A percentile compares a stretch with the other conserved stretches of the same genome.
Conservation (phyloP, 2,113 vertebrate genomes). For the Hippocampus guttulatus region DNA sequence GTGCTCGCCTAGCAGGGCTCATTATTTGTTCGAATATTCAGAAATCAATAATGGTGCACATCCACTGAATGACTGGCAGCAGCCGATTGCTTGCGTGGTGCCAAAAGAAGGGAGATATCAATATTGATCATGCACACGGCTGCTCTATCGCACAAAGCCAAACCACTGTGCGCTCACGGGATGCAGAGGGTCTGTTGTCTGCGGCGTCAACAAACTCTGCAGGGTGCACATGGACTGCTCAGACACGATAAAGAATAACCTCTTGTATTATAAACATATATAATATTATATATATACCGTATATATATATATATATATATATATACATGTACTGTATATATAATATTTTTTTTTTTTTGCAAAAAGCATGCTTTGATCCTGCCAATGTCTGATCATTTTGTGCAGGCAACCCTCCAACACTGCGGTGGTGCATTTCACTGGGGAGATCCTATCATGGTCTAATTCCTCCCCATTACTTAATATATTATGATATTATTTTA, state of each 20-base stretch:
- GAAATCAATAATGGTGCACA: conserved; percentile 61
- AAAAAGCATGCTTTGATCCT: too few species aligned
- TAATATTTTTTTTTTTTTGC: too few species aligned
- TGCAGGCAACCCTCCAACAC: too few species aligned
- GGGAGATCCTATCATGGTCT: too few species aligned
- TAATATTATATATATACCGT: too few species aligned
- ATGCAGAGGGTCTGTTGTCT: conserved; percentile 12
- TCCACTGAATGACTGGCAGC: conserved; percentile 52
- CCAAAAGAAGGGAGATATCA: conserved; percentile 52
- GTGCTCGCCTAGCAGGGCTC: conserved; percentile 27
- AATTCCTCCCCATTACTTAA: too few species aligned
- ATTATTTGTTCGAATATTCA: conserved; percentile 58
- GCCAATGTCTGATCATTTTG: too few species aligned
- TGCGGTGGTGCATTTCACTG: too few species aligned
- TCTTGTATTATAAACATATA: too few species aligned
- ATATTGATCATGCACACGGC: conserved; percentile 53
- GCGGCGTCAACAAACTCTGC: conserved; percentile 10
- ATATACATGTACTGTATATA: too few species aligned
- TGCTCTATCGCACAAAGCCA: conserved; percentile 43
- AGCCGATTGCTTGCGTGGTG: conserved; percentile 47
- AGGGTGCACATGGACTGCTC: not conserved
- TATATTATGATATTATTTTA: too few species aligned
- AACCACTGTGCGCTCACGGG: conserved; percentile 28
- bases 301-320: too few species aligned
- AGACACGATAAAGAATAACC: not conserved